Evolutionary conservation across 2,113 vertebrate species (phyloP), one percentile per base, ranked within the genome.

Genomic region (Muntiacus muntjak): DNA sequence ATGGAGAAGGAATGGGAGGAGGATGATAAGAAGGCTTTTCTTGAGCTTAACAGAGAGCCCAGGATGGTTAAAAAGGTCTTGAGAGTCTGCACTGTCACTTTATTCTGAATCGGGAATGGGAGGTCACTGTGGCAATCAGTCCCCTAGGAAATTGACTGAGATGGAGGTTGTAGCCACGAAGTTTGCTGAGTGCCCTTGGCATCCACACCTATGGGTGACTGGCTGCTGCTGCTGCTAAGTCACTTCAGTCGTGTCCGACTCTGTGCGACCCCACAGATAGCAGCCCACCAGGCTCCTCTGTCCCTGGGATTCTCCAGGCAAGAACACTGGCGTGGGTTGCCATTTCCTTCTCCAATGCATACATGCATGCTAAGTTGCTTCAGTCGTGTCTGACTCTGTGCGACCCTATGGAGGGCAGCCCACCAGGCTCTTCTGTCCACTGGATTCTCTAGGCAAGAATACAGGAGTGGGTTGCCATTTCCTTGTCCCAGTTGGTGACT

Each of bases 171-270:
- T 36, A 21, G 60, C 45, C 86, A 84, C 89, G 25, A 40, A 64
- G 6, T 40, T 79, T 79, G 33, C 23, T 57, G 60, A 55, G 30
- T 21, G 52, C 7, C 28, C 6, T 54, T 60, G 60, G 52, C 52
- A 83, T 28, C 79, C 45, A 64, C 19, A 6, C 67, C 33, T 60
- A 9, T 23, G 67, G 67, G n/a, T 23, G 1, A 71, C 19, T 23
- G 67, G n/a, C 67, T 71, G n/a, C n/a, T 71, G 67, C 67, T 71
- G n/a, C 64, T 21, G n/a, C 33, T 9, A 64, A n/a, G 30, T 67
- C 7, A 3, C 62, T 67, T 36, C 33, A 36, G 64, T 36, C 0
- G 2, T 67, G 8, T 36, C 64, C 0, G 17, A 36, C 17, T 11
- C 64, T 21, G 8, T 36, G 33, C 0, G 8, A 67, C 33, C 33